Conservation (phyloP, 2,113 vertebrate genomes). For the Nyctibius bracteatus region DNA sequence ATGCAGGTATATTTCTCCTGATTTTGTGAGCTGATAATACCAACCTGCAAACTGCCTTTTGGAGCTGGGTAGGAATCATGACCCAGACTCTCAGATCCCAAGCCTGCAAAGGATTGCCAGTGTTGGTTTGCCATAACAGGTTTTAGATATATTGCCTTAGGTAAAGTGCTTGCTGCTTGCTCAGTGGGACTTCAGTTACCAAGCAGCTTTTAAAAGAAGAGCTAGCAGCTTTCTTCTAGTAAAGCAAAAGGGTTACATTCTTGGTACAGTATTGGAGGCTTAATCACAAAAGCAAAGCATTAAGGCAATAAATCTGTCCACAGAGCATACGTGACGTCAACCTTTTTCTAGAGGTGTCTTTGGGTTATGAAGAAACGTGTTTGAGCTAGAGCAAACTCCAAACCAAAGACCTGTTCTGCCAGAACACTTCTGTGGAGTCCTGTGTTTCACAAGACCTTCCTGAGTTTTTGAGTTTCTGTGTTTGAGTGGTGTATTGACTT, state of each 20-base stretch:
- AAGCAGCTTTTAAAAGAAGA: not conserved
- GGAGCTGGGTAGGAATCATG: not conserved
- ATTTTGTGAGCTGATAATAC: not conserved
- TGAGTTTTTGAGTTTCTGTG: not conserved
- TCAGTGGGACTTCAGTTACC: not conserved
- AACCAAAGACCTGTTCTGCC: not conserved
- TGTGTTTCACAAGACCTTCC: not conserved
- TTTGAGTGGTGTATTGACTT: not conserved
- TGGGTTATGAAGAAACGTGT: not conserved
- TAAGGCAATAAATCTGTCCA: not conserved
- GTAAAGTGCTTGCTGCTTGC: not conserved
- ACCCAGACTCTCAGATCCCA: not conserved
- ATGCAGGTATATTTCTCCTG: not conserved
- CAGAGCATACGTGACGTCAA: fast-evolving
- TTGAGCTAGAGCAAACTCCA: not conserved
- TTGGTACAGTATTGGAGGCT: not conserved
- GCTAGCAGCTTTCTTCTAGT: not conserved
- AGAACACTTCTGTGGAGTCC: not conserved
- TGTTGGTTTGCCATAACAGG: not conserved
- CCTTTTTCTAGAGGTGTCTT: not conserved
- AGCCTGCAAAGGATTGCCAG: not conserved
- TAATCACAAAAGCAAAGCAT: not conserved
- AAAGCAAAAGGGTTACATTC: not conserved
- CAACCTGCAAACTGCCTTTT: not conserved
- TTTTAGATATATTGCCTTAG: not conserved